Percentiles rank a stretch among this genome's conserved stretches.
Evolutionary conservation across 2,113 vertebrate genomes (phyloP).

Genomic region (Erpornis zantholeuca): DNA sequence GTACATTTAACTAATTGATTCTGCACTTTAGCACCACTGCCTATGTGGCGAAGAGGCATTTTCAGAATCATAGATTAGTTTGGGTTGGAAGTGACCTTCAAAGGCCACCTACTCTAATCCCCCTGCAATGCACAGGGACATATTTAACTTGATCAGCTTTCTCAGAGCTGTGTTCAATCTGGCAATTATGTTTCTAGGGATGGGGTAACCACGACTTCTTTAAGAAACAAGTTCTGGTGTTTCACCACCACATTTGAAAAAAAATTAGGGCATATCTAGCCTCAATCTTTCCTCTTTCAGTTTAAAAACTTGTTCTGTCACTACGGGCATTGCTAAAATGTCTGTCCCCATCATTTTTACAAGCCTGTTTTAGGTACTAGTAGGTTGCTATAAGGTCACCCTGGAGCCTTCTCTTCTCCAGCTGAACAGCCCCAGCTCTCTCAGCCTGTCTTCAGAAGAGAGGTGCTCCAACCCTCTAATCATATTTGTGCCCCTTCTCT

Average conservation of each 20-base stretch:
- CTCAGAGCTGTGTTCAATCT: background rate
- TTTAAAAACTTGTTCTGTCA: background rate
- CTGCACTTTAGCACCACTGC: background rate
- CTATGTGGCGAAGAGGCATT: background rate
- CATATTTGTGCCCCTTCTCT: background rate
- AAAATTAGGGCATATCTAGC: background rate
- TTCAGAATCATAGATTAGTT: background rate
- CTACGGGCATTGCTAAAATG: background rate
- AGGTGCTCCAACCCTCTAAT: background rate
- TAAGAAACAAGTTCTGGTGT: background rate
- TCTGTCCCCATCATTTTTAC: background rate
- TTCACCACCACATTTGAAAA: background rate
- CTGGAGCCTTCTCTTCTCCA: background rate
- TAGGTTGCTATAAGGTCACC: background rate
- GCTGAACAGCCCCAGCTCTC: background rate
- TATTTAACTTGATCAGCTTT: background rate
- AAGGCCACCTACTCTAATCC: background rate
- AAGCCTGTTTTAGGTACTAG: background rate
- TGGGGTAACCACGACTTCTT: background rate
- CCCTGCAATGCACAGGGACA: background rate
- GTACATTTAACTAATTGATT: background rate
- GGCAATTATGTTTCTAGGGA: background rate
- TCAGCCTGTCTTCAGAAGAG: background rate
- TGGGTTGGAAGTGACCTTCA: background rate
- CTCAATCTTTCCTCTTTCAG: background rate